phyloP scores from a whole-genome alignment of 2,113 vertebrate species.

The Passer domesticus region DNA sequence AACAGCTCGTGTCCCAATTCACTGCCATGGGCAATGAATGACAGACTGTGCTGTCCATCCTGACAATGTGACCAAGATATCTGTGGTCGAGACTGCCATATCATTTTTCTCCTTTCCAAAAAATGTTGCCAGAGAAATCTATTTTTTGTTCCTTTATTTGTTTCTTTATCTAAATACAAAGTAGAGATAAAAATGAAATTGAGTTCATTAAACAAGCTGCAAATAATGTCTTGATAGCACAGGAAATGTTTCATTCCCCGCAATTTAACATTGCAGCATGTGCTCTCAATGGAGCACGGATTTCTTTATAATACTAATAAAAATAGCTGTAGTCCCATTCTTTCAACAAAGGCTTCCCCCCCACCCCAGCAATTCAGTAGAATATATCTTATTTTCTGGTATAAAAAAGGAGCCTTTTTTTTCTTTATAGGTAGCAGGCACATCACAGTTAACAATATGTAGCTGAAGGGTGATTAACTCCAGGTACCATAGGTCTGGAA shows the following conservation, averaged over 20 bases:
- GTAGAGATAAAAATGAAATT: conserved; percentile 62
- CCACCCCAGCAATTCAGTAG: not conserved
- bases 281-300: conserved; percentile 17
- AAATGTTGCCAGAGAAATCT: not conserved
- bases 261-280: not conserved
- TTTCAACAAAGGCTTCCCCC: conserved; percentile 47
- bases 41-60: conserved; percentile 53
- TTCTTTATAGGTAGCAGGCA: conserved; percentile 53
- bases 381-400: conserved; percentile 58
- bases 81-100: not conserved
- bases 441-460: conserved; percentile 61
- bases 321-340: conserved; percentile 45
- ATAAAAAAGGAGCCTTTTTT: conserved; percentile 42
- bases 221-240: conserved; percentile 55
- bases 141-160: conserved; percentile 51
- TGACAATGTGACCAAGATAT: conserved; percentile 57
- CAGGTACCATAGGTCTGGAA: conserved; percentile 54
- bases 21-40: conserved; percentile 36
- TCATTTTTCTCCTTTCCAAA: not conserved
- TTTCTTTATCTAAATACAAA: conserved; percentile 65
- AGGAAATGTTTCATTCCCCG: not conserved
- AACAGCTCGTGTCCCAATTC: conserved; percentile 50
- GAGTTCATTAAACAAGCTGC: conserved; percentile 62
- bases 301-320: conserved; percentile 65
- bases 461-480: conserved; percentile 68